Evolutionary conservation across 2,888 invertebrate species (phyloP).

Genomic region (Anaspis maculata): DNA sequence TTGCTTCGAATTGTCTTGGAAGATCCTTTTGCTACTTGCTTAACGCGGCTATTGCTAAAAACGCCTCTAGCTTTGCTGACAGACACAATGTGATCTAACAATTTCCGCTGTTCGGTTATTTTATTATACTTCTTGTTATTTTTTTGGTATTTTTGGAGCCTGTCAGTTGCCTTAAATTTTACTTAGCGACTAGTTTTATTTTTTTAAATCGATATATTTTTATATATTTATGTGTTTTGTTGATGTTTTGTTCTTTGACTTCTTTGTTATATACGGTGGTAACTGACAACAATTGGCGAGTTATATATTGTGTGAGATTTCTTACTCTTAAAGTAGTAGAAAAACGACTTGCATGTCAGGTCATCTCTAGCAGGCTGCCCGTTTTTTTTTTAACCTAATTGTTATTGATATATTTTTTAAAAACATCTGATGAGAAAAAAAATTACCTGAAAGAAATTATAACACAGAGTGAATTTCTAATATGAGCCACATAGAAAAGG

Average conservation of each 20-base stretch:
- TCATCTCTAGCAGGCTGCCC: conserved; percentile 34
- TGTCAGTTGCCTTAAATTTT: conserved; percentile 36
- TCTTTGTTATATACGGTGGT: conserved; percentile 27
- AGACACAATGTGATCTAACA: conserved; percentile 33
- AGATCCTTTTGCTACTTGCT: conserved; percentile 25
- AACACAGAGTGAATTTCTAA: conserved; percentile 37
- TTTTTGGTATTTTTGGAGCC: conserved; percentile 21
- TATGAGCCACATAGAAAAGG: conserved; percentile 33
- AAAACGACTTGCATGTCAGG: conserved; percentile 22
- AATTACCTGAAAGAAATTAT: conserved; percentile 39
- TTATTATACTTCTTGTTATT: too few relatives aligned
- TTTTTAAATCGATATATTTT: conserved; percentile 29
- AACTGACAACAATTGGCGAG: conserved; percentile 26
- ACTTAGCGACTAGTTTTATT: too few relatives aligned
- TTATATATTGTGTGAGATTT: conserved; percentile 29
- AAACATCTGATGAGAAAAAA: conserved; percentile 36
- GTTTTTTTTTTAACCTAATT: conserved; percentile 39
- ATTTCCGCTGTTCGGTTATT: too few relatives aligned
- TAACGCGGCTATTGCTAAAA: conserved; percentile 31
- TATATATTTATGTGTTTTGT: conserved; percentile 37
- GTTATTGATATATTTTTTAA: conserved; percentile 42
- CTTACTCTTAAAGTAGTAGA: conserved; percentile 18
- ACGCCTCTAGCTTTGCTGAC: conserved; percentile 35
- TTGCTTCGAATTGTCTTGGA: conserved; percentile 10
- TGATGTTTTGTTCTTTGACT: conserved; percentile 28